Evolutionary conservation across 2,113 vertebrate genomes (phyloP).

Genomic region (Oncorhynchus tshawytscha): DNA sequence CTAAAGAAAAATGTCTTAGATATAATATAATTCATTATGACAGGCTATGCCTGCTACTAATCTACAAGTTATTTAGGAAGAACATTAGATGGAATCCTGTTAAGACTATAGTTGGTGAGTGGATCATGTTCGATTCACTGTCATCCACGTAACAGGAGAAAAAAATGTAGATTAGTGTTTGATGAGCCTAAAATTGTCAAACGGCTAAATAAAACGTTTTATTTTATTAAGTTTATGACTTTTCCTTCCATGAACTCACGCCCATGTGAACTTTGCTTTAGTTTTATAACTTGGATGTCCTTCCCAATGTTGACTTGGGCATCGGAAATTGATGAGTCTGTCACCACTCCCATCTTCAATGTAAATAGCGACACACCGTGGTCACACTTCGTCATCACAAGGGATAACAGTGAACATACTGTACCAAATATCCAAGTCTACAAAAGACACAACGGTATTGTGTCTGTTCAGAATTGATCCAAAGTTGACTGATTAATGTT

Average conservation of each 20-base stretch:
- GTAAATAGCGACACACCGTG: constrained; percentile 37
- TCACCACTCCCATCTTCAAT: neutral
- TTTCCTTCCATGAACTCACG: neutral
- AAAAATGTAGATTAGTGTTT: neutral
- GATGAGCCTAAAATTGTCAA: neutral
- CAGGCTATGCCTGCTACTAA: neutral
- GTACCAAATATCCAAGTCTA: neutral
- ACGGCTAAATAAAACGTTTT: neutral
- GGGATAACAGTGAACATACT: neutral
- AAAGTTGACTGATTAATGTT: neutral
- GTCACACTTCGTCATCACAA: neutral
- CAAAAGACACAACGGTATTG: neutral
- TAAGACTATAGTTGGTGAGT: too few relatives aligned
- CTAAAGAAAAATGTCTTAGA: neutral
- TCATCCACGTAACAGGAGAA: neutral
- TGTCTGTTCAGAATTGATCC: neutral
- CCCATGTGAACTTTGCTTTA: neutral
- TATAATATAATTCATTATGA: neutral
- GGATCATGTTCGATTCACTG: neutral
- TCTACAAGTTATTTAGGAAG: neutral
- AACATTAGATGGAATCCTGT: neutral
- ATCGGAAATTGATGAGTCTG: neutral
- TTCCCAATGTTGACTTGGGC: neutral
- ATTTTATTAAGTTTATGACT: neutral
- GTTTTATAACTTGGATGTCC: neutral